Conservation (phyloP, 2,888 invertebrate genomes). For the Philhelius pedissequus region DNA sequence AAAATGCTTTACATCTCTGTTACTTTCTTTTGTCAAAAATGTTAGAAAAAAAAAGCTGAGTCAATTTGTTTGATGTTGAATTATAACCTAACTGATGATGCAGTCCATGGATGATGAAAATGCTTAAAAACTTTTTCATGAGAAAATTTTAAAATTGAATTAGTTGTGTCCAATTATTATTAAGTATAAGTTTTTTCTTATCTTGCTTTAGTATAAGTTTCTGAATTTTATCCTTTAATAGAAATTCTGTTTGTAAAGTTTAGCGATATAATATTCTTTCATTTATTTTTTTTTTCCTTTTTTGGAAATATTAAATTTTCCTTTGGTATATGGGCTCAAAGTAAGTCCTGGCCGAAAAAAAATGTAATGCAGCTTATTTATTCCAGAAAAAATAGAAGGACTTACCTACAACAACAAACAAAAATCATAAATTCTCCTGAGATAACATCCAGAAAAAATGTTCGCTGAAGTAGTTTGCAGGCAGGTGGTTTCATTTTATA, state of each 20-base stretch:
- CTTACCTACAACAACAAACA: not conserved
- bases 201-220: not conserved
- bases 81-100: constrained; percentile 19
- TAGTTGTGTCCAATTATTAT: constrained; percentile 47
- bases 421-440: constrained; percentile 34
- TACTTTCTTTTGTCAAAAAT: too few relatives aligned
- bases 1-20: too few relatives aligned
- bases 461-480: constrained; percentile 54
- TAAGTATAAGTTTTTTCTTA: not conserved
- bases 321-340: constrained; percentile 8
- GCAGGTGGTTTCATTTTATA: constrained; percentile 56
- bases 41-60: too few relatives aligned
- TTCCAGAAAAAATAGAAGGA: not conserved
- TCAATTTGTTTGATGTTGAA: too few relatives aligned
- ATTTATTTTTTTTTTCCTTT: constrained; percentile 21
- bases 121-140: constrained; percentile 28
- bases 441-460: constrained; percentile 34
- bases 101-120: not conserved
- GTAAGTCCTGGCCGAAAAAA: not conserved
- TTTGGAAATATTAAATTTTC: constrained; percentile 16
- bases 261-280: not conserved
- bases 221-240: not conserved
- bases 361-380: not conserved
- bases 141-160: constrained; percentile 26
- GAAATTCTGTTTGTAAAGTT: not conserved